phyloP scores from a whole-genome alignment of 2,113 vertebrate species.

The Zosterops japonicus region DNA sequence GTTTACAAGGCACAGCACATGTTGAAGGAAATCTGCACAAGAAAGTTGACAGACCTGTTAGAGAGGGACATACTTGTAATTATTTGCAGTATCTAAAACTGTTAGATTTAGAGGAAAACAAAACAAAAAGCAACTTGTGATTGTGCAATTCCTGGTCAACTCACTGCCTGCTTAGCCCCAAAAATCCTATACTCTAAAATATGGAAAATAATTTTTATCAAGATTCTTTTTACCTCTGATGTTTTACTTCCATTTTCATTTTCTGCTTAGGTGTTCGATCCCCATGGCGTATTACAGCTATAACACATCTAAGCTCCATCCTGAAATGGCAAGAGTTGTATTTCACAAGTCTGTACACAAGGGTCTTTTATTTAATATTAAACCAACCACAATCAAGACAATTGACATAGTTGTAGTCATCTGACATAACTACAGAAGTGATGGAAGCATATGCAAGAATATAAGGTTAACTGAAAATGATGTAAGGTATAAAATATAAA shows the following conservation, averaged over 20 bases:
- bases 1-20: not conserved
- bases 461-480: slow-evolving; percentile 51
- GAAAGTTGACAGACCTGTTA: not conserved
- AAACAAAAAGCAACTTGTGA: not conserved
- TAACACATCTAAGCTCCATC: slow-evolving; percentile 89
- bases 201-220: not conserved
- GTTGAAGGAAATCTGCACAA: not conserved
- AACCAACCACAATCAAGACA: not conserved
- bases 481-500: not conserved
- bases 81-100: not conserved
- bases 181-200: not conserved
- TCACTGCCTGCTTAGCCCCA: not conserved
- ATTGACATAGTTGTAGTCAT: not conserved
- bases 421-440: slow-evolving; percentile 16
- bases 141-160: not conserved
- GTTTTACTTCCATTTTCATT: slow-evolving; percentile 88
- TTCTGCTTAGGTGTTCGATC: slow-evolving; percentile 85
- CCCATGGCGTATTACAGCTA: slow-evolving; percentile 83
- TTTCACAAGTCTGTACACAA: not conserved
- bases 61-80: not conserved
- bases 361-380: not conserved
- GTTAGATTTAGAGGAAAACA: not conserved
- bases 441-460: slow-evolving; percentile 18
- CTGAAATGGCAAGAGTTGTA: slow-evolving; percentile 65
- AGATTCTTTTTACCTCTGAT: slow-evolving; percentile 74